Conservation (phyloP, 2,888 invertebrate species). For the Eueremaeus valkanovi region DNA sequence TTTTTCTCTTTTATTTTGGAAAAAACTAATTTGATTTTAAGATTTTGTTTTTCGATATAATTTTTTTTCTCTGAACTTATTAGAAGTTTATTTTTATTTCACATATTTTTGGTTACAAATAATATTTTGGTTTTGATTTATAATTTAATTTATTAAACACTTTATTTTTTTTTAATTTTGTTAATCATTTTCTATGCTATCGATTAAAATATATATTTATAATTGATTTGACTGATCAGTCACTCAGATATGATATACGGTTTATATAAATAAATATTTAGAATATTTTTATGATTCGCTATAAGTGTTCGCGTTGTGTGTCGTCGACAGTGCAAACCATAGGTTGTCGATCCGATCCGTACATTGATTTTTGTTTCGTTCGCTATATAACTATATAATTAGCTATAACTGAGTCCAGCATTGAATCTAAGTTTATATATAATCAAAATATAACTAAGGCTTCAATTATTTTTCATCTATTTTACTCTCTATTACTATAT, state of each 20-base stretch:
- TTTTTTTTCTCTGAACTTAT: not conserved
- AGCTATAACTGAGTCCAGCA: not conserved
- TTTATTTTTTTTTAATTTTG: too few relatives aligned
- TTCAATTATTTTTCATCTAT: slow-evolving; percentile 12
- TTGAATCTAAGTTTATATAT: not conserved
- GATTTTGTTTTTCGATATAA: not conserved
- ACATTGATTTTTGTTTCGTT: not conserved
- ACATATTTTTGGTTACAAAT: not conserved
- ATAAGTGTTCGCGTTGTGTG: too few relatives aligned
- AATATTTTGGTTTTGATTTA: too few relatives aligned
- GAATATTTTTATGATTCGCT: too few relatives aligned
- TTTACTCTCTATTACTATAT: not conserved
- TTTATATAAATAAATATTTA: too few relatives aligned
- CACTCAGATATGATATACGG: not conserved
- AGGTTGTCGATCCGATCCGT: not conserved
- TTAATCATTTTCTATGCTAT: too few relatives aligned
- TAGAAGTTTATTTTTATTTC: not conserved
- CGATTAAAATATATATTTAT: not conserved
- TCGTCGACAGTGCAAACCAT: not conserved
- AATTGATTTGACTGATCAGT: not conserved
- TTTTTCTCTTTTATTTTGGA: too few relatives aligned
- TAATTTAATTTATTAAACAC: too few relatives aligned
- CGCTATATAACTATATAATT: not conserved
- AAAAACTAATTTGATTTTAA: too few relatives aligned
- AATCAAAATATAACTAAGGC: not conserved